Conservation (phyloP, 2,797 vertebrate species). For the Leucoraja ocellata region DNA sequence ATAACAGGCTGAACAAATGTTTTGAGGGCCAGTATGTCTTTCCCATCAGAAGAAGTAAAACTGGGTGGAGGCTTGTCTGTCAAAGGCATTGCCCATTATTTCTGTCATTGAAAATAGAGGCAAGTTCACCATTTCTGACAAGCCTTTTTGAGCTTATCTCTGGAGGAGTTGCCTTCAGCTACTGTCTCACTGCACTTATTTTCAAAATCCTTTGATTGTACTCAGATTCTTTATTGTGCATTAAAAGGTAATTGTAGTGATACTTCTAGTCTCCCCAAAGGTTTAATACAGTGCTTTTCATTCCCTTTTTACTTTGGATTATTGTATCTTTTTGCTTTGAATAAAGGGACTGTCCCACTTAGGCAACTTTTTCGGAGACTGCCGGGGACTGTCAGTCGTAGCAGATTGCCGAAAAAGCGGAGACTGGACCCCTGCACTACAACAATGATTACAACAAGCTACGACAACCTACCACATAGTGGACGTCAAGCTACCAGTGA, state of each 20-base stretch:
- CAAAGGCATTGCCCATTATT: not conserved
- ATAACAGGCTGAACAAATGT: too few species aligned
- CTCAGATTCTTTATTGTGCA: not conserved
- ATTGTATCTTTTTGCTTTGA: not conserved
- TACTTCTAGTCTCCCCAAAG: not conserved
- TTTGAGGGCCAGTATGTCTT: too few species aligned
- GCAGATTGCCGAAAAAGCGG: too few species aligned
- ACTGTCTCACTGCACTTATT: not conserved
- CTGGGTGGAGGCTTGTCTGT: not conserved
- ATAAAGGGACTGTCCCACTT: not conserved
- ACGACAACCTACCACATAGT: too few species aligned
- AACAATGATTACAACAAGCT: too few species aligned
- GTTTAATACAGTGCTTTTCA: not conserved
- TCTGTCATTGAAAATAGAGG: not conserved
- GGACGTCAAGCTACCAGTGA: too few species aligned
- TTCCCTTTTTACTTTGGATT: not conserved
- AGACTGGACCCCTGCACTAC: too few species aligned
- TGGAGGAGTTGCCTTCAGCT: not conserved
- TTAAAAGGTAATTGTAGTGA: not conserved
- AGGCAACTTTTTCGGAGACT: too few species aligned
- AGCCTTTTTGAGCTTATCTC: not conserved
- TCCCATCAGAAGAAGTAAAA: not conserved
- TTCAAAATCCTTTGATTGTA: not conserved
- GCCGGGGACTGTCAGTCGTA: too few species aligned
- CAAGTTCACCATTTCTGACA: not conserved